Evolutionary conservation across 1,140 invertebrate species (phyloP).

Genomic region (Leptinotarsa texana): DNA sequence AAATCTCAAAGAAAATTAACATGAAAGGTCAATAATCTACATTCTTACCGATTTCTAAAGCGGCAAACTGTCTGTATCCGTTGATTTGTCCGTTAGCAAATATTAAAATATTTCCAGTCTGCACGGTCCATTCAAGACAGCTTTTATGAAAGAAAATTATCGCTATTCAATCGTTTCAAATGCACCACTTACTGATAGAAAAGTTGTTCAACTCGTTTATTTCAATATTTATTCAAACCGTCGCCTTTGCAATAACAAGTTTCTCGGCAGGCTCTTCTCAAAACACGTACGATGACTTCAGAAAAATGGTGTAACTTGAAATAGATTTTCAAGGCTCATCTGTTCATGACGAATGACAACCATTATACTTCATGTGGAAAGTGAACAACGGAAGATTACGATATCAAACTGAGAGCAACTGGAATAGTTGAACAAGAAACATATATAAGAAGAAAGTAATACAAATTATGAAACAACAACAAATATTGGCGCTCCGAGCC

Average conservation of each 20-base stretch:
- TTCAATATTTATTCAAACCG: constrained; percentile 1
- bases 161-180: background rate
- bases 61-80: too few species aligned
- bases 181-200: background rate
- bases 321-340: background rate
- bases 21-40: too few species aligned
- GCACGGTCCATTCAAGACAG: background rate
- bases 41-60: too few species aligned
- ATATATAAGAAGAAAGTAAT: too few species aligned
- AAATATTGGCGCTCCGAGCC: too few species aligned
- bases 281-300: background rate
- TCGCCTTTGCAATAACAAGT: background rate
- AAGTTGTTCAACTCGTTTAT: background rate
- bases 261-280: background rate
- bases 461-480: too few species aligned
- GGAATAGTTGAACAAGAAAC: too few species aligned
- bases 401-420: background rate
- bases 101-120: background rate
- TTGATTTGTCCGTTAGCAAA: background rate
- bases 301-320: background rate
- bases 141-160: background rate
- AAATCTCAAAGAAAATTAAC: too few species aligned
- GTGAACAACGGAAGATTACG: background rate
- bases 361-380: background rate
- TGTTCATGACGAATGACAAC: background rate